phyloP scores from a whole-genome alignment of 2,113 vertebrate species.

The Okapia johnstoni region DNA sequence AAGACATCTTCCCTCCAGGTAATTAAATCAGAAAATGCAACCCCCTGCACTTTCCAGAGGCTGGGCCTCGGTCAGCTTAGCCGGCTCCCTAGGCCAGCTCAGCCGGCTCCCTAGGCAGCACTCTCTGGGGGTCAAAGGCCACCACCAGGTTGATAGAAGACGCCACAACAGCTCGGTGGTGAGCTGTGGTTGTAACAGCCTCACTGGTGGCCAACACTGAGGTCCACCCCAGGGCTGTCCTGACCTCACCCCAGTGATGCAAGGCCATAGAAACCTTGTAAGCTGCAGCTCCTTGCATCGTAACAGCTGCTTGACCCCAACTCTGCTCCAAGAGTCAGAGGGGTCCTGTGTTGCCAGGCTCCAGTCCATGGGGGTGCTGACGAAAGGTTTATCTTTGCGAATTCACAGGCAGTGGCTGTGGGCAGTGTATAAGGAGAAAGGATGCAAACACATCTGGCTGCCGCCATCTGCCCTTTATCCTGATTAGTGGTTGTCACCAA shows the following conservation, averaged over 20 bases:
- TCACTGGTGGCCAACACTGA: neutral
- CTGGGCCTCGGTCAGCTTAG: neutral
- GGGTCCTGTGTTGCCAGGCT: neutral
- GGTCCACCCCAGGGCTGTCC: neutral
- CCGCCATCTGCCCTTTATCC: neutral
- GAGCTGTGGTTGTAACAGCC: neutral
- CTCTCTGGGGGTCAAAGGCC: neutral
- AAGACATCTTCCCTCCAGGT: neutral
- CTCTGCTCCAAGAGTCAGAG: neutral
- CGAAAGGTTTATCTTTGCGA: neutral
- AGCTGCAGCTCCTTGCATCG: no score
- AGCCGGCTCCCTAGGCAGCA: neutral
- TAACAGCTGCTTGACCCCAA: neutral
- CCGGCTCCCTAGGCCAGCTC: neutral
- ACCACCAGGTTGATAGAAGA: neutral
- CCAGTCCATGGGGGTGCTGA: neutral
- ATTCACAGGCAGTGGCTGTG: neutral
- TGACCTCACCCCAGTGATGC: neutral
- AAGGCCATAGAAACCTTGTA: neutral
- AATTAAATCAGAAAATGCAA: conserved; percentile 17
- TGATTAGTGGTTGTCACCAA: neutral
- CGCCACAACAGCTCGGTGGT: neutral
- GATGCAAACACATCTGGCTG: neutral
- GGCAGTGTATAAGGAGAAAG: neutral
- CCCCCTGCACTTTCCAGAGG: neutral